Conservation (phyloP, 1,140 invertebrate species). For the Bombus waltoni region DNA sequence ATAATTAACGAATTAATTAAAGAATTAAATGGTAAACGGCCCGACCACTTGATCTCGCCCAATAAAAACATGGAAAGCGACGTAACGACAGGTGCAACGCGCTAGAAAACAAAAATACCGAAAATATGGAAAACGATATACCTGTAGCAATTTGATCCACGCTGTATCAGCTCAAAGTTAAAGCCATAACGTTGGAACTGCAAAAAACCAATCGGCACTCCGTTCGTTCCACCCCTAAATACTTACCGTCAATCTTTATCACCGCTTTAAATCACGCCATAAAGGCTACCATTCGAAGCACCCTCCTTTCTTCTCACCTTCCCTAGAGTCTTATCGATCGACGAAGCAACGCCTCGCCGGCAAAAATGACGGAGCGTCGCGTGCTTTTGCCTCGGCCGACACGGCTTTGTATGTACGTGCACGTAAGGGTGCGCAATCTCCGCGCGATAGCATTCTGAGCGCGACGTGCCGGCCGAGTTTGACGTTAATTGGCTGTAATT, state of each 20-base stretch:
- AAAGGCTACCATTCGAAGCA: neutral
- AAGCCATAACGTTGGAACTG: neutral
- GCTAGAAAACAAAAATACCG: too few relatives aligned
- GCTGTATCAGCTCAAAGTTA: too few relatives aligned
- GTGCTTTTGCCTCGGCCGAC: slow-evolving; percentile 18
- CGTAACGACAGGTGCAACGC: too few relatives aligned
- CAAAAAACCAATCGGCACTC: neutral
- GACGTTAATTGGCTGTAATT: slow-evolving; percentile 80
- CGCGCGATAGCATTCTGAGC: slow-evolving; percentile 45
- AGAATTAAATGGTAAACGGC: too few relatives aligned
- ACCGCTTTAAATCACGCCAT: neutral
- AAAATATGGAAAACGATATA: neutral
- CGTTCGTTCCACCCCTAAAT: neutral
- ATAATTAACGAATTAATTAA: too few relatives aligned
- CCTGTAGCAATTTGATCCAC: neutral
- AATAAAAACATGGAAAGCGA: too few relatives aligned
- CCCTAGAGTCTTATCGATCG: neutral
- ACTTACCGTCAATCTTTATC: neutral
- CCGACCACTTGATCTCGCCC: too few relatives aligned
- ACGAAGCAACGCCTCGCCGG: neutral
- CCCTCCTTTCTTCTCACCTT: neutral
- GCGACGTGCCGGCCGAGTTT: slow-evolving; percentile 65
- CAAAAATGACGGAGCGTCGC: slow-evolving; percentile 35
- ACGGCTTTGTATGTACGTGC: neutral
- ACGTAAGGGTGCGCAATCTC: slow-evolving; percentile 54